A percentile compares a stretch with the other conserved stretches of the same genome.
phyloP scores from a whole-genome alignment of 2,888 invertebrate species.

The Mimachlamys varia region DNA sequence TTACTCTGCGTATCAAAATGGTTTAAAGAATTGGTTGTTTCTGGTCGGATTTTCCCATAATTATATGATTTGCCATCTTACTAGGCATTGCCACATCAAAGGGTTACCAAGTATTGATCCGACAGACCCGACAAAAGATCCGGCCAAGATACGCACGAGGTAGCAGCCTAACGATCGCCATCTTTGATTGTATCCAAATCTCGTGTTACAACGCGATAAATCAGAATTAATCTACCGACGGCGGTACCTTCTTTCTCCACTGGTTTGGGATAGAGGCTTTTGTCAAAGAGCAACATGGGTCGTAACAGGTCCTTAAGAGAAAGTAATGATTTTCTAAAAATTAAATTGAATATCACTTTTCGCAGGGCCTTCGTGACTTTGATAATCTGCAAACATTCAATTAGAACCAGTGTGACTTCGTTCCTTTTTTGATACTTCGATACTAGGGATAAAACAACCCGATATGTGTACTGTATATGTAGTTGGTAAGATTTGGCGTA shows the following conservation, averaged over 20 bases:
- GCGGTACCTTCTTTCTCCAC: background rate
- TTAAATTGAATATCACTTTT: background rate
- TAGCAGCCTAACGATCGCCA: constrained; percentile 11
- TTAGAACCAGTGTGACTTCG: too few species aligned
- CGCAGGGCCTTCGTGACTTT: background rate
- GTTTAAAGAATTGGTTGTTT: constrained; percentile 32
- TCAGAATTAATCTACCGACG: constrained; percentile 19
- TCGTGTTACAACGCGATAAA: constrained; percentile 31
- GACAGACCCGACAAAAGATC: background rate
- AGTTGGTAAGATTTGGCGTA: too few species aligned
- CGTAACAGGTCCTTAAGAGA: background rate
- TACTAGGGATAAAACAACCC: too few species aligned
- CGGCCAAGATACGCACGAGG: constrained; percentile 24
- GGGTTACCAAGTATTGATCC: background rate
- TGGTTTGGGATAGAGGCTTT: background rate
- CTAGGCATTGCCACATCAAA: constrained; percentile 17
- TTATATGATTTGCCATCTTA: constrained; percentile 28
- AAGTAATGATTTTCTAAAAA: background rate
- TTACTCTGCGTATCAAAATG: constrained; percentile 25
- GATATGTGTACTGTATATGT: too few species aligned
- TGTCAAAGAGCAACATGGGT: background rate
- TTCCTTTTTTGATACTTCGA: too few species aligned
- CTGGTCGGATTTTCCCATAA: constrained; percentile 27
- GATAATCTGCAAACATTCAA: background rate
- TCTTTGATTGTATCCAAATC: constrained; percentile 33